A percentile compares a stretch with the other conserved stretches of the same genome.
Conservation (phyloP, 2,888 invertebrate genomes). For the Orchesellides sinensis region DNA sequence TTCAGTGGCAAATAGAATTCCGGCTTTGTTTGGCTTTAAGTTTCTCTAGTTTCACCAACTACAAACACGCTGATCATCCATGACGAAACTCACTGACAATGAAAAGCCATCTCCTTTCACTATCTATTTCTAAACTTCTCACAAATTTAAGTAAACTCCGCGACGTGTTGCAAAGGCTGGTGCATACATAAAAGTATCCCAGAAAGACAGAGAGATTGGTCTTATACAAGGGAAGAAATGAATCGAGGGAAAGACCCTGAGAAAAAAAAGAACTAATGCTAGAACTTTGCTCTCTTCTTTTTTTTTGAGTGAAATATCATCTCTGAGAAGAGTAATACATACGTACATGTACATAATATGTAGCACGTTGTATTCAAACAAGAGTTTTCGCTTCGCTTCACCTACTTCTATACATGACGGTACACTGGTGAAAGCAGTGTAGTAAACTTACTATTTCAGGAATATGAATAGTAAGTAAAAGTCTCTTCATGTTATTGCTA, state of each 20-base stretch:
- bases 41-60: too few relatives aligned
- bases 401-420: too few relatives aligned
- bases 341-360: neutral
- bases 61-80: neutral
- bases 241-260: neutral
- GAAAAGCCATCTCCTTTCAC: neutral
- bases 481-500: neutral
- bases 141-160: neutral
- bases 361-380: conserved; percentile 13
- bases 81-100: neutral
- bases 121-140: too few relatives aligned
- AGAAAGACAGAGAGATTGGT: neutral
- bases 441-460: too few relatives aligned
- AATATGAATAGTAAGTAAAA: neutral
- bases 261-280: neutral
- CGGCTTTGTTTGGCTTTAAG: too few relatives aligned
- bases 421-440: neutral
- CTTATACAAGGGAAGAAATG: neutral
- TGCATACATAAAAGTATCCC: too few relatives aligned
- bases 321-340: neutral
- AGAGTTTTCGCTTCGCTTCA: conserved; percentile 1
- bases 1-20: too few relatives aligned
- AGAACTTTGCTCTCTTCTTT: neutral
- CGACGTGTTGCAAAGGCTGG: neutral
- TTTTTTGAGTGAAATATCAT: conserved; percentile 3